Evolutionary conservation across 2,888 invertebrate genomes (phyloP).

Genomic region (Tinea semifulvella): DNA sequence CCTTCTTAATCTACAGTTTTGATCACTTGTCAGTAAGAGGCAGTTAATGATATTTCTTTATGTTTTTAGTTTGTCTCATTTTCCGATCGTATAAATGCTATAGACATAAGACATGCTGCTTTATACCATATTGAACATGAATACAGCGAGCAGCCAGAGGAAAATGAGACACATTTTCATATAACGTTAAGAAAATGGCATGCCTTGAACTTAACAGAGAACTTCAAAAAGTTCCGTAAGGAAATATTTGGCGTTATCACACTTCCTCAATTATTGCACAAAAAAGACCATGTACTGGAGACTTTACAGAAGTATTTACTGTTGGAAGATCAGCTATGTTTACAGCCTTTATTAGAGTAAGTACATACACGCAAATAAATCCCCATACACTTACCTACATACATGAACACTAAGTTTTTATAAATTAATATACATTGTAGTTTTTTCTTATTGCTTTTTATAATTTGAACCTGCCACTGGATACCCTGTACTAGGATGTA

Average conservation of each 20-base stretch:
- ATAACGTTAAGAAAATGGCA: constrained; percentile 89
- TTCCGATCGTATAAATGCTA: constrained; percentile 83
- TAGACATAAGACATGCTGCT: constrained; percentile 83
- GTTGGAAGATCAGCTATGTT: constrained; percentile 74
- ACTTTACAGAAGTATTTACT: constrained; percentile 77
- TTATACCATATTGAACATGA: constrained; percentile 84
- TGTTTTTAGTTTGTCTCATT: constrained; percentile 83
- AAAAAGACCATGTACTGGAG: constrained; percentile 79
- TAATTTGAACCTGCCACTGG: no score
- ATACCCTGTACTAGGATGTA: no score
- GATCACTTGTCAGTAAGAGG: no score
- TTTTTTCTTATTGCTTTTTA: no score
- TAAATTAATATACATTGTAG: no score
- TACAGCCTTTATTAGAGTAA: constrained; percentile 89
- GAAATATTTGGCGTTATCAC: constrained; percentile 81
- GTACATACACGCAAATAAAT: no score
- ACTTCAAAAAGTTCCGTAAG: constrained; percentile 79
- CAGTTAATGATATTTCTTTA: constrained; percentile 17
- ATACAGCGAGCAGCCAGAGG: constrained; percentile 75
- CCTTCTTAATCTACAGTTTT: constrained; percentile 10
- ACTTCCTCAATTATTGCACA: constrained; percentile 83
- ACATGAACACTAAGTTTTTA: no score
- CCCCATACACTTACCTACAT: no score
- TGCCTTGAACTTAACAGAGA: constrained; percentile 85
- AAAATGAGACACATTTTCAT: constrained; percentile 80